These are phyloP conservation scores for Drosophila ananassae DNA, from an alignment of 1,140 invertebrate genomes.

Conservation along the genomic window DNA sequence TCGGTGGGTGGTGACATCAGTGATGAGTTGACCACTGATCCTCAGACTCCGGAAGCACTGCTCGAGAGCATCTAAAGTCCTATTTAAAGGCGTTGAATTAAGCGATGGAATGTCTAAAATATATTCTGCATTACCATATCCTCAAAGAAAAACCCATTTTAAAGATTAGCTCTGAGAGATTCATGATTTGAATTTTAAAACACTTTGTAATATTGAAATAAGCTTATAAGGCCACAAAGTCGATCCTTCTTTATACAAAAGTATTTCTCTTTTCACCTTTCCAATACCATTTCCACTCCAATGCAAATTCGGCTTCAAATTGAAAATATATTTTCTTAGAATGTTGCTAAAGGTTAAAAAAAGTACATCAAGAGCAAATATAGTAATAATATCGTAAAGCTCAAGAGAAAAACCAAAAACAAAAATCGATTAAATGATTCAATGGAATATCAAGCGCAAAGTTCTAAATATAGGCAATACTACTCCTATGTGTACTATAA, in stretches of 20 bases:
- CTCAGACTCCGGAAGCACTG: conserved; percentile 73
- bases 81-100: neutral
- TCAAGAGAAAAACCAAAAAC: conserved; percentile 18
- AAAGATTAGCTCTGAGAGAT: neutral
- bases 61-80: conserved; percentile 74
- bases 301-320: neutral
- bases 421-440: conserved; percentile 22
- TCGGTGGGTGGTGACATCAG: conserved; percentile 74
- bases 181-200: neutral
- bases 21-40: conserved; percentile 75
- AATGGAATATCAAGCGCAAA: conserved; percentile 35
- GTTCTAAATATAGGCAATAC: conserved; percentile 34
- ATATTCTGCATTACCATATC: neutral
- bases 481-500: conserved; percentile 29
- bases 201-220: neutral
- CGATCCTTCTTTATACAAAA: too few relatives aligned
- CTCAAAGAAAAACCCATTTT: neutral
- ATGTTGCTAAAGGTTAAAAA: neutral
- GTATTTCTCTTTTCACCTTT: neutral
- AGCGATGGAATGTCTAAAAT: neutral
- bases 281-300: neutral
- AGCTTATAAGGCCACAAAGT: neutral
- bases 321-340: conserved; percentile 4
- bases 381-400: conserved; percentile 24
- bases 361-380: neutral